phyloP scores from a whole-genome alignment of 2,888 invertebrate species.

The Callyntrura sp. region DNA sequence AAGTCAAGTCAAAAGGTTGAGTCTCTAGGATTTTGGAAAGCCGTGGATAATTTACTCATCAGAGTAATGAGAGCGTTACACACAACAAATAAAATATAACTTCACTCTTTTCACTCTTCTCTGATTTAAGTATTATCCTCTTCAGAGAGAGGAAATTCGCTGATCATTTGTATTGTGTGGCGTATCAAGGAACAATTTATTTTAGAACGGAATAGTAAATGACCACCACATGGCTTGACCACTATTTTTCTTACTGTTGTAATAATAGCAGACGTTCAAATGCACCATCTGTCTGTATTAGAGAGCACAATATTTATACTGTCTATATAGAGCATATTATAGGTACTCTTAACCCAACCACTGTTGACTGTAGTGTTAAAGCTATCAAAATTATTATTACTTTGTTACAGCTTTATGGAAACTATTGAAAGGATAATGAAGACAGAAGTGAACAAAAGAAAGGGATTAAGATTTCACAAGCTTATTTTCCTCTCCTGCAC shows the following conservation, averaged over 20 bases:
- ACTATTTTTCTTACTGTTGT: too few relatives aligned
- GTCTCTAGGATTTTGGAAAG: slow-evolving; percentile 69
- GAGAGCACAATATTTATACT: not conserved
- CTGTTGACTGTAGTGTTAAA: too few relatives aligned
- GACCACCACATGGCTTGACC: slow-evolving; percentile 2
- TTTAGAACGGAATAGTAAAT: slow-evolving; percentile 3
- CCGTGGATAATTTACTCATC: slow-evolving; percentile 71
- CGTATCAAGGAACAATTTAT: slow-evolving; percentile 8
- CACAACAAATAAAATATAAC: slow-evolving; percentile 62
- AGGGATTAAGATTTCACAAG: slow-evolving; percentile 60
- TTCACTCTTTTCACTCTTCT: slow-evolving; percentile 24
- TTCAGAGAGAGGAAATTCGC: slow-evolving; percentile 5
- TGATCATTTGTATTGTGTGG: slow-evolving; percentile 25
- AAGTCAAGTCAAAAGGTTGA: slow-evolving; percentile 64
- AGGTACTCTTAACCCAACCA: too few relatives aligned
- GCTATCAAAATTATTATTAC: slow-evolving; percentile 35
- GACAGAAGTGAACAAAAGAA: slow-evolving; percentile 56
- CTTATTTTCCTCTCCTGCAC: slow-evolving; percentile 37
- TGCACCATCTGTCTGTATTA: slow-evolving; percentile 38
- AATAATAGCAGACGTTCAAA: not conserved
- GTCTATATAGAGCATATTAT: too few relatives aligned
- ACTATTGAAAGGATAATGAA: slow-evolving; percentile 46
- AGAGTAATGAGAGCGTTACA: slow-evolving; percentile 74
- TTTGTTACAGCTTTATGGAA: slow-evolving; percentile 41
- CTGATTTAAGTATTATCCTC: not conserved